phyloP scores from a whole-genome alignment of 2,888 invertebrate genomes.

The Cosmia pyralina region DNA sequence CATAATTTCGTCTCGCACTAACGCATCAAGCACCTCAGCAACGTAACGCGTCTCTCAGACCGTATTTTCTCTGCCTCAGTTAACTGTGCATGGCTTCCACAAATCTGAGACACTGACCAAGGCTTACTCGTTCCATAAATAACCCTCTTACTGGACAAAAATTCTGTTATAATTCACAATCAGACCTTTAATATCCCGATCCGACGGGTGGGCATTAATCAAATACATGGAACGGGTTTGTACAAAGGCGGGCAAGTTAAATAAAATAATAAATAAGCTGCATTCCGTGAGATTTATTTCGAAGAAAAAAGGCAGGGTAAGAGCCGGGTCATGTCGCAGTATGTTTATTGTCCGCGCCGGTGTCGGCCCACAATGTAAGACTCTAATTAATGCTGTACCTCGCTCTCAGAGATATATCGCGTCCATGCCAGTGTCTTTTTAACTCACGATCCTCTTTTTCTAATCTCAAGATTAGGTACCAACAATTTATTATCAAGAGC shows the following conservation, averaged over 20 bases:
- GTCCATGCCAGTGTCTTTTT: slow-evolving; percentile 74
- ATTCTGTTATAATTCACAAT: slow-evolving; percentile 85
- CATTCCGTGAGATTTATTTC: slow-evolving; percentile 89
- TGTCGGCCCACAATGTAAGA: slow-evolving; percentile 83
- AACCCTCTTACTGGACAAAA: slow-evolving; percentile 85
- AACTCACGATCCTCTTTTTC: slow-evolving; percentile 74
- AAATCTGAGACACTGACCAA: slow-evolving; percentile 71
- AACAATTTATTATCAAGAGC: slow-evolving; percentile 58
- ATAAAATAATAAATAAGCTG: slow-evolving; percentile 90
- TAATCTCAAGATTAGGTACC: slow-evolving; percentile 64
- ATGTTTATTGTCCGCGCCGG: slow-evolving; percentile 84
- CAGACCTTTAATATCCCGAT: slow-evolving; percentile 84
- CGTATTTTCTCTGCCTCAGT: slow-evolving; percentile 45
- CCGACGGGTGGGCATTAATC: slow-evolving; percentile 85
- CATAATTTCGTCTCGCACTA: slow-evolving; percentile 44
- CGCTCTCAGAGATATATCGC: slow-evolving; percentile 79
- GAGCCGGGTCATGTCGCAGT: slow-evolving; percentile 85
- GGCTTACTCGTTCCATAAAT: slow-evolving; percentile 82
- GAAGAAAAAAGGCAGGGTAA: slow-evolving; percentile 86
- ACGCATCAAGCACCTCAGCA: slow-evolving; percentile 34
- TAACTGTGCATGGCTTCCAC: slow-evolving; percentile 55
- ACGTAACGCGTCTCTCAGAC: slow-evolving; percentile 32
- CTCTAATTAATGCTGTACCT: slow-evolving; percentile 86
- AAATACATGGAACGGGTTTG: slow-evolving; percentile 86
- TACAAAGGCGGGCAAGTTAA: slow-evolving; percentile 86